These are phyloP conservation scores for Odontomyia ornata DNA, from an alignment of 2,888 invertebrate species.

Conservation along the genomic window DNA sequence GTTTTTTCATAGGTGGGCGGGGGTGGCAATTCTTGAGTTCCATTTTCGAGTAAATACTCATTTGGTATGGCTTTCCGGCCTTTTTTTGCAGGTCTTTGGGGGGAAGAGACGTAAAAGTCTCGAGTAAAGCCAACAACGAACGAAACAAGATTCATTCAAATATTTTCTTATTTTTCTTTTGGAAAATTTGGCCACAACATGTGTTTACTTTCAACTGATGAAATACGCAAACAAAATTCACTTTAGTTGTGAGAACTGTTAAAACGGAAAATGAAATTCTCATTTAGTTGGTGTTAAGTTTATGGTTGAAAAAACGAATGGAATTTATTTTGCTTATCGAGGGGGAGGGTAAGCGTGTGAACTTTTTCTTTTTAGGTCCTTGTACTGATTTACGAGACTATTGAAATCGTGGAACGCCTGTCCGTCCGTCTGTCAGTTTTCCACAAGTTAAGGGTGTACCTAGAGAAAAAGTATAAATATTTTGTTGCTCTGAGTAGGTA, in stretches of 20 bases:
- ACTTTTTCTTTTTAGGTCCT: too few relatives aligned
- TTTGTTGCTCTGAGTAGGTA: too few relatives aligned
- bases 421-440: too few relatives aligned
- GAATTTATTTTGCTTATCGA: neutral
- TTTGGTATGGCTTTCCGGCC: neutral
- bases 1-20: slow-evolving; percentile 8
- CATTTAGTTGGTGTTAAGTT: neutral
- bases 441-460: too few relatives aligned
- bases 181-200: neutral
- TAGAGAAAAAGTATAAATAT: too few relatives aligned
- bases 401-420: too few relatives aligned
- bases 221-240: slow-evolving; percentile 30
- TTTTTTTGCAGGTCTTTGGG: neutral
- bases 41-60: neutral
- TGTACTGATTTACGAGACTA: too few relatives aligned
- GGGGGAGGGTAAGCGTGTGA: too few relatives aligned
- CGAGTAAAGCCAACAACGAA: neutral
- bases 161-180: neutral
- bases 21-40: slow-evolving; percentile 11
- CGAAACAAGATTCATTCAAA: neutral
- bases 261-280: slow-evolving; percentile 18
- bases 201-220: slow-evolving; percentile 36
- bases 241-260: slow-evolving; percentile 22
- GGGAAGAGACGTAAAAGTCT: neutral
- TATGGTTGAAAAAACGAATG: neutral